Percentiles rank a stretch among this genome's conserved stretches.
phyloP scores from a whole-genome alignment of 2,797 vertebrate species.

The Dromococcyx pavoninus region DNA sequence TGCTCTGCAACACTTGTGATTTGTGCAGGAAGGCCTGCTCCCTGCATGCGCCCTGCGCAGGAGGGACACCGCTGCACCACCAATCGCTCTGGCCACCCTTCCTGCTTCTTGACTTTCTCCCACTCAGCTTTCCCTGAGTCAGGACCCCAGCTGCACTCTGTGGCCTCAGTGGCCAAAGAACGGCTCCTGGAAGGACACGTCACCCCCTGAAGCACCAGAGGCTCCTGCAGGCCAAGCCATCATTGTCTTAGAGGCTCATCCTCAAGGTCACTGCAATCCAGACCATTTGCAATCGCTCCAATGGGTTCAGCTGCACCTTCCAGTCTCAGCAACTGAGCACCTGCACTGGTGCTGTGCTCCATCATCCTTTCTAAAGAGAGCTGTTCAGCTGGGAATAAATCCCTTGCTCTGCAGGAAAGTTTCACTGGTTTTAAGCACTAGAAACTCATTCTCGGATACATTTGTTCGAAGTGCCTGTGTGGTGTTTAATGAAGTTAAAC shows the following conservation, averaged over 20 bases:
- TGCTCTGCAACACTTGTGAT: background rate
- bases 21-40: background rate
- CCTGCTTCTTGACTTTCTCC: background rate
- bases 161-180: fast-evolving
- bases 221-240: background rate
- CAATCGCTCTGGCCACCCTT: background rate
- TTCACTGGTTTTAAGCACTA: background rate
- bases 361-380: background rate
- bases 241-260: background rate
- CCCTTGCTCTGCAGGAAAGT: background rate
- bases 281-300: background rate
- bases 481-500: background rate
- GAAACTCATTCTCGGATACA: background rate
- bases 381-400: background rate
- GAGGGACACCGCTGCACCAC: background rate
- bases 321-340: background rate
- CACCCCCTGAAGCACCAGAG: background rate
- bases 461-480: background rate
- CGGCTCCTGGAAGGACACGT: background rate
- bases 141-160: fast-evolving
- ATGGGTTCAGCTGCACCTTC: background rate
- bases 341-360: background rate
- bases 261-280: background rate
- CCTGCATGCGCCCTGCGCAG: fast-evolving
- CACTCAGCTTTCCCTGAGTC: background rate